A percentile compares a stretch with the other conserved stretches of the same genome.
Evolutionary conservation across 64 coral and sea anemone genomes (phyloP).

Genomic region (Montipora foliosa): DNA sequence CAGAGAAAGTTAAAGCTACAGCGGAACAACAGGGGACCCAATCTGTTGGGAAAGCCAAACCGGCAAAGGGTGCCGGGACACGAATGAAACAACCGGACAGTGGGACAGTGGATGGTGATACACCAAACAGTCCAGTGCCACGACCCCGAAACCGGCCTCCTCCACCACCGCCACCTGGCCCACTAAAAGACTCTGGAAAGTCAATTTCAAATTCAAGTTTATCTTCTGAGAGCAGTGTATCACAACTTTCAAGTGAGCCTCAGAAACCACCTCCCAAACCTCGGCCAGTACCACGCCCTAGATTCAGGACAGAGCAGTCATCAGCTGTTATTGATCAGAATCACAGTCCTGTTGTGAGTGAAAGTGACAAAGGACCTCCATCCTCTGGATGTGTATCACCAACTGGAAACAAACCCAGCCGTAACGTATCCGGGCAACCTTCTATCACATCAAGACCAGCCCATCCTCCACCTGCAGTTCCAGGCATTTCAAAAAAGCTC

Average conservation of each 20-base stretch:
- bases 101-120: conserved; percentile 9
- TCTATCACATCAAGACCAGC: conserved; percentile 20
- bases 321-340: conserved; percentile 12
- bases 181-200: conserved; percentile 10
- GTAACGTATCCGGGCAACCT: not conserved
- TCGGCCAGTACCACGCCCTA: conserved; percentile 43
- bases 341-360: not conserved
- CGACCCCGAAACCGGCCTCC: conserved; percentile 88
- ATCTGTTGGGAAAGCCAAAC: conserved; percentile 12
- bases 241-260: conserved; percentile 25
- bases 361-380: not conserved
- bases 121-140: conserved; percentile 64
- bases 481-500: not conserved
- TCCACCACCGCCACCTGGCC: conserved; percentile 66
- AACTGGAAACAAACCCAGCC: not conserved
- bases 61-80: conserved; percentile 27
- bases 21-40: conserved; percentile 14
- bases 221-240: conserved; percentile 17
- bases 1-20: not conserved
- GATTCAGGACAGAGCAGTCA: not conserved
- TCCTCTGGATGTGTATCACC: not conserved
- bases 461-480: conserved; percentile 41
- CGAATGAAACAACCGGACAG: conserved; percentile 46
- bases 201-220: conserved; percentile 28
- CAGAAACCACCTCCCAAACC: conserved; percentile 51